A percentile compares a stretch with the other conserved stretches of the same genome.
Evolutionary conservation across 2,797 vertebrate species (phyloP).

Genomic region (Enteromius anoplus): DNA sequence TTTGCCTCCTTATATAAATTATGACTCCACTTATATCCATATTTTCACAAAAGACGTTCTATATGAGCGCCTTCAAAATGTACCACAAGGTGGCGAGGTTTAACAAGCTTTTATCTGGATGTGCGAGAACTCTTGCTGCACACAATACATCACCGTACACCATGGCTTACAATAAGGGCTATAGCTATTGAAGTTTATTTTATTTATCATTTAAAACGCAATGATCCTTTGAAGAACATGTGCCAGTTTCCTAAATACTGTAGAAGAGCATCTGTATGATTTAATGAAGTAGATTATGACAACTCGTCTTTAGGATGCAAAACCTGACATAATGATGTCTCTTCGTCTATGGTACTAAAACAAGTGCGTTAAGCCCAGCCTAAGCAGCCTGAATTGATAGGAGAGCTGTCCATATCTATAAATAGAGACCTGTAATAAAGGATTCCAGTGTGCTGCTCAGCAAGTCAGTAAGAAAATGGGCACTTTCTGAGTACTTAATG

Average conservation of each 20-base stretch:
- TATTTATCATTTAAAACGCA: not conserved
- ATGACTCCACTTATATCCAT: not conserved
- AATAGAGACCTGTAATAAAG: conserved; percentile 36
- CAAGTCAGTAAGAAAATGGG: conserved; percentile 20
- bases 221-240: not conserved
- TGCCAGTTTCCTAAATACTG: not conserved
- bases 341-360: not conserved
- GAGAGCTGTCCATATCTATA: conserved; percentile 18
- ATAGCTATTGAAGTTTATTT: not conserved
- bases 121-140: not conserved
- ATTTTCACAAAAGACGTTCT: not conserved
- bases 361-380: not conserved
- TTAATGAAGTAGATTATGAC: not conserved
- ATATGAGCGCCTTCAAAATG: not conserved
- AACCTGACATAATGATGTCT: not conserved
- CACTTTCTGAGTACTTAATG: conserved; percentile 8
- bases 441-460: conserved; percentile 35
- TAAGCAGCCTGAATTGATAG: conserved; percentile 10
- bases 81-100: conserved; percentile 16
- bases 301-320: not conserved
- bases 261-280: not conserved
- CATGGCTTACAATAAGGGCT: not conserved
- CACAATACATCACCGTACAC: not conserved
- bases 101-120: not conserved
- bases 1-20: not conserved